Percentiles rank a stretch among this genome's conserved stretches.
Conservation (phyloP, 2,797 vertebrate genomes). For the Etheostoma perlongum region DNA sequence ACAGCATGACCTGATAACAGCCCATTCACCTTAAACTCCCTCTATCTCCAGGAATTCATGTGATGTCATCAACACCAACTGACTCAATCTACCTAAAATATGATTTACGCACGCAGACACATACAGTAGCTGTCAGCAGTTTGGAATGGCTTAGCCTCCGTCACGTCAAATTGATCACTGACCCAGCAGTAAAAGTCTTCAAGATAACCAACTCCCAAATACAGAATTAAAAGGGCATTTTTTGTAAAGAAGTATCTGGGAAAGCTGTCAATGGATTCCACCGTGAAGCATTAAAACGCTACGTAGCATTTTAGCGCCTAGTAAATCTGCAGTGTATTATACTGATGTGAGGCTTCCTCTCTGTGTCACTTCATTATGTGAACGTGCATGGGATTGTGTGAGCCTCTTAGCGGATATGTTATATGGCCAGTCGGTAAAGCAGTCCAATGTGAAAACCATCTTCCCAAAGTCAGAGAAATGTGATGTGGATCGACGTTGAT, state of each 20-base stretch:
- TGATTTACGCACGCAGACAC: slow-evolving; percentile 39
- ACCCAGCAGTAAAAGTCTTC: slow-evolving; percentile 58
- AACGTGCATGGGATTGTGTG: slow-evolving; percentile 28
- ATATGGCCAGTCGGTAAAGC: slow-evolving; percentile 71
- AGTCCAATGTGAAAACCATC: slow-evolving; percentile 82
- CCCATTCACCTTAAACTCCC: slow-evolving; percentile 54
- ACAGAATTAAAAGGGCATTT: slow-evolving; percentile 20
- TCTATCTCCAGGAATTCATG: slow-evolving; percentile 50
- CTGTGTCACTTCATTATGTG: slow-evolving; percentile 44
- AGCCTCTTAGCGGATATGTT: slow-evolving; percentile 48
- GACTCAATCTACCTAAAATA: slow-evolving; percentile 56
- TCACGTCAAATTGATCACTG: slow-evolving; percentile 55
- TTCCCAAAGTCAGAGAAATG: slow-evolving; percentile 82
- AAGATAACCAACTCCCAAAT: slow-evolving; percentile 43
- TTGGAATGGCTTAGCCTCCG: slow-evolving; percentile 38
- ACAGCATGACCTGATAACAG: slow-evolving; percentile 52
- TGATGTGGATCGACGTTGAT: slow-evolving; percentile 74
- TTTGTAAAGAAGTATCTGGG: slow-evolving; percentile 36
- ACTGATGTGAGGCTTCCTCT: slow-evolving; percentile 53
- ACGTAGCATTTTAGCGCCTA: slow-evolving; percentile 60
- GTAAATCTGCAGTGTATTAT: slow-evolving; percentile 71
- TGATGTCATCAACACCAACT: slow-evolving; percentile 55
- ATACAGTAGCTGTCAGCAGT: slow-evolving; percentile 49
- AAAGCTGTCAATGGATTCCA: slow-evolving; percentile 58
- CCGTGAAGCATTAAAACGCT: slow-evolving; percentile 60